Base-by-base conservation (phyloP, 2,888 invertebrate species). In the Acleris laterana region DNA sequence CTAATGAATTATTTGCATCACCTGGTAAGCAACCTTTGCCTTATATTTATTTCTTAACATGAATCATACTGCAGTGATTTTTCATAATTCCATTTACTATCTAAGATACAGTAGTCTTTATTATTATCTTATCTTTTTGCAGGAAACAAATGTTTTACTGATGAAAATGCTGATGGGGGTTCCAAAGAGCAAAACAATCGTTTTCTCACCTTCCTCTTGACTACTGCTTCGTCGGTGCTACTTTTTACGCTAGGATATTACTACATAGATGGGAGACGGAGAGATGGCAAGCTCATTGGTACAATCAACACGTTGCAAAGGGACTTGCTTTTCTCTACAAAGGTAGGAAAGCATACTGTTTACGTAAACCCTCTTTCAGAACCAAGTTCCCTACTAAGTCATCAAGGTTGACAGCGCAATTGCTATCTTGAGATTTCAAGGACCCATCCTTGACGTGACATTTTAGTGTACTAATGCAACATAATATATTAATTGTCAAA, bases 181-280 rank as follows among this genome's bases (percentile, higher is more conserved):
- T 79, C 80, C 32, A 79, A 77, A 17, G 81, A 84, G 6, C 81
- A 85, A 20, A 84, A 79, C 65, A 93, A 93, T 70, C 88, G 94
- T 19, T 74, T 94, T 2, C 77, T 96, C 16, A 92, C 94, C 1
- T 95, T 94, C 80, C 87, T 96, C 42, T 79, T 93, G 16, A 94
- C 96, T 56, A 95, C 96, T n/a, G 95, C 96, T 3, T 86, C 94
- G n/a, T 95, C 96, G 0, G 94, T 96, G 0, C 88, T 97, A 7
- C 83, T 96, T 58, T 97, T 97, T 78, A 94, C 95, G 19, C 93
- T 97, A 68, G 96, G 96, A 22, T 96, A 96, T 85, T 96, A 96
- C 82, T 95, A 95, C 74, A 95, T 97, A 69, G 96, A 96, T 84
- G 96, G 95, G 78, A 95, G 93, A 75, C 94, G 95, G 71, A 94